Conservation (phyloP, 1,140 invertebrate genomes). For the Camponotus vicinus region DNA sequence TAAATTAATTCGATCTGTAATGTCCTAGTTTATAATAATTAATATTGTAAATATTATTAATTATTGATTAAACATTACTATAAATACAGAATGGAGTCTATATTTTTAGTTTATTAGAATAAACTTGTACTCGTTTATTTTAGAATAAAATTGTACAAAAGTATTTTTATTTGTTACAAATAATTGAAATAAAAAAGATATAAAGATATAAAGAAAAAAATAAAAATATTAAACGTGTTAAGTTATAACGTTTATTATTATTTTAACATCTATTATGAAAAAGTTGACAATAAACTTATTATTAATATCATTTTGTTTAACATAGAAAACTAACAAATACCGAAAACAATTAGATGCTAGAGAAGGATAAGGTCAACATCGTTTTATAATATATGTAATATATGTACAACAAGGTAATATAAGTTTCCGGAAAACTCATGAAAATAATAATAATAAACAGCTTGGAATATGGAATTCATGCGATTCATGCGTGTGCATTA, state of each 20-base stretch:
- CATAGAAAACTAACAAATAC: not conserved
- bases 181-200: not conserved
- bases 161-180: not conserved
- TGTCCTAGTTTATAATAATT: not conserved
- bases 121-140: not conserved
- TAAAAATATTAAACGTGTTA: not conserved
- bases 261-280: no score
- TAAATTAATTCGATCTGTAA: not conserved
- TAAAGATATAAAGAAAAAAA: not conserved
- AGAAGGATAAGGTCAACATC: not conserved
- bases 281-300: not conserved
- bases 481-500: constrained; percentile 40
- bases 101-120: constrained; percentile 21
- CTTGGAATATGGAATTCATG: constrained; percentile 45
- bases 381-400: not conserved
- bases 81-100: not conserved
- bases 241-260: not conserved
- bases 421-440: constrained; percentile 21
- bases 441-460: constrained; percentile 48
- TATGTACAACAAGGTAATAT: not conserved
- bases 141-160: not conserved
- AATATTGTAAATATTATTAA: not conserved
- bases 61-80: constrained; percentile 10
- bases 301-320: not conserved
- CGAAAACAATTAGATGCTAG: not conserved